phyloP scores from a whole-genome alignment of 2,113 vertebrate species.

The Pelusios castaneus region DNA sequence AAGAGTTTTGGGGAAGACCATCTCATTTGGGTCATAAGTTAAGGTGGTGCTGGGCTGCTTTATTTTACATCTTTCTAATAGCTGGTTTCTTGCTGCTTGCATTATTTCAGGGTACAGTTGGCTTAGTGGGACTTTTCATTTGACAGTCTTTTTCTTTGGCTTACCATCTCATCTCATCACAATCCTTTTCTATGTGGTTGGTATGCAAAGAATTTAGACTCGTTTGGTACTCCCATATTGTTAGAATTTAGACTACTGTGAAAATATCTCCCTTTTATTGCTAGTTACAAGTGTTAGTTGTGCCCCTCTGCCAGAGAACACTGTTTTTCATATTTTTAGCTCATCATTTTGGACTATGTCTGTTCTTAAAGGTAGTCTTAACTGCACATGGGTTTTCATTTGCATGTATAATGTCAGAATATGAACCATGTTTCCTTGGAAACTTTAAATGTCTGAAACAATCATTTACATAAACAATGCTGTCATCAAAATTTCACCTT shows the following conservation, averaged over 20 bases:
- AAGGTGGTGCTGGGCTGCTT: not conserved
- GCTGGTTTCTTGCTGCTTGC: not conserved
- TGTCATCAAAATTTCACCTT: slow-evolving; percentile 25
- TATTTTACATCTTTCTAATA: not conserved
- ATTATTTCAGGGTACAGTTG: not conserved
- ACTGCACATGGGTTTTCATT: slow-evolving; percentile 49
- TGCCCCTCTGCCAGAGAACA: slow-evolving; percentile 33
- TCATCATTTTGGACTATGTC: slow-evolving; percentile 58
- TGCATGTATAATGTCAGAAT: slow-evolving; percentile 45
- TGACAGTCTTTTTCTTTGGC: not conserved
- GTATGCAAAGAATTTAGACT: not conserved
- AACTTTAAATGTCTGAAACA: slow-evolving; percentile 63
- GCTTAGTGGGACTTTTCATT: not conserved
- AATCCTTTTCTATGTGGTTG: not conserved
- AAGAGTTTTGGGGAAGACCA: not conserved
- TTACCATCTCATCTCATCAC: not conserved
- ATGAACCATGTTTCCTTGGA: slow-evolving; percentile 72
- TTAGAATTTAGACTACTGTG: not conserved
- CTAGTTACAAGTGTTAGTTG: not conserved
- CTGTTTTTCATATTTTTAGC: slow-evolving; percentile 34
- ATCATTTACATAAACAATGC: slow-evolving; percentile 61
- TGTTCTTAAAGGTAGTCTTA: slow-evolving; percentile 46
- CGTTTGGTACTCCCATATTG: not conserved
- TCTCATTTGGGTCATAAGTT: not conserved
- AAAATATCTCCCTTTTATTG: slow-evolving; percentile 21